A percentile compares a stretch with the other conserved stretches of the same genome.
Conservation (phyloP, 2,113 vertebrate genomes). For the Melanotaenia duboulayi region DNA sequence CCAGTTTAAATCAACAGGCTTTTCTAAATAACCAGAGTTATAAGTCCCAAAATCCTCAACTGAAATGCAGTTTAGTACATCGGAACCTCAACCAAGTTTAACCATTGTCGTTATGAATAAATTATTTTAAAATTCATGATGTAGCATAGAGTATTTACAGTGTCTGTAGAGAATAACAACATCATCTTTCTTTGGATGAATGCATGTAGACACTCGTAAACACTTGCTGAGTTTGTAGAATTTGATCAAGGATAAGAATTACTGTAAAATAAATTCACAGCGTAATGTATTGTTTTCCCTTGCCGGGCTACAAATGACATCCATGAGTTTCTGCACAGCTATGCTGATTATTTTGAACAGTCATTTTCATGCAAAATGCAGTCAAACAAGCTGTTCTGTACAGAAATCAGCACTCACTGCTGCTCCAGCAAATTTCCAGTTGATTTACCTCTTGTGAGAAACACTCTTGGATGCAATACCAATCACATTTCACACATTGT, state of each 20-base stretch:
- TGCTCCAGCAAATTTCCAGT: slow-evolving; percentile 35
- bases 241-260: slow-evolving; percentile 15
- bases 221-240: neutral
- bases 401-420: slow-evolving; percentile 30
- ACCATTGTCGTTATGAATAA: neutral
- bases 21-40: no score
- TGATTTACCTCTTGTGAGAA: slow-evolving; percentile 55
- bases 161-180: neutral
- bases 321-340: slow-evolving; percentile 33
- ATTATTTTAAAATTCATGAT: neutral
- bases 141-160: slow-evolving; percentile 1
- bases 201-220: neutral
- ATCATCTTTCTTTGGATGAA: slow-evolving; percentile 5
- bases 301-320: slow-evolving; percentile 1
- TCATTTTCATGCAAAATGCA: slow-evolving; percentile 57
- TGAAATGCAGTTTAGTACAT: no score
- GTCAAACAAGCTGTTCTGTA: slow-evolving; percentile 49
- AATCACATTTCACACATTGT: slow-evolving; percentile 47
- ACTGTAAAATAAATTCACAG: slow-evolving; percentile 22
- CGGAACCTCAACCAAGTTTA: neutral
- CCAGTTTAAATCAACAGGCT: no score
- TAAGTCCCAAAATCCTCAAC: no score
- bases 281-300: slow-evolving; percentile 32
- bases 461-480: slow-evolving; percentile 42
- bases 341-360: slow-evolving; percentile 55